Conservation (phyloP, 2,888 invertebrate genomes). For the Scaptomyza caliginosa region DNA sequence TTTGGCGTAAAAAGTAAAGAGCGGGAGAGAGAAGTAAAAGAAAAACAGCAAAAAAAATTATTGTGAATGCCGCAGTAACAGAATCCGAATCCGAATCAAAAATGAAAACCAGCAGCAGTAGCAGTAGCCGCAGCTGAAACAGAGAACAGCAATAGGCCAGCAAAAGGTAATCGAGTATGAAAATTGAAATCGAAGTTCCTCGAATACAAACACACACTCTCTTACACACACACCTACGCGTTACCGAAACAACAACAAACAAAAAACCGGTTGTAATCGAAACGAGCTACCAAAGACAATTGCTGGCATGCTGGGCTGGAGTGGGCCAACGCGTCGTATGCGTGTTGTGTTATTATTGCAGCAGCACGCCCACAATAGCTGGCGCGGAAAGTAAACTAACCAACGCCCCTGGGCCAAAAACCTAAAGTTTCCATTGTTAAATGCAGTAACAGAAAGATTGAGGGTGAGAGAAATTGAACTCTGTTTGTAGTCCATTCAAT, state of each 20-base stretch:
- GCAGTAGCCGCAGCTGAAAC: constrained; percentile 3
- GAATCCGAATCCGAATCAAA: constrained; percentile 47
- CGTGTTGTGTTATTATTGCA: constrained; percentile 56
- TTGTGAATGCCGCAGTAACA: constrained; percentile 48
- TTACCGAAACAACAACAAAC: constrained; percentile 9
- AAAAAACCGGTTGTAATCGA: constrained; percentile 49
- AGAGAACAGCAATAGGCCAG: constrained; percentile 54
- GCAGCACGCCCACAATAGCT: constrained; percentile 6
- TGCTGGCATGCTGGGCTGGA: constrained; percentile 4
- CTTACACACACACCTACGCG: constrained; percentile 1
- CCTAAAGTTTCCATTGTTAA: constrained; percentile 61
- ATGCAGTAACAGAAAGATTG: constrained; percentile 19
- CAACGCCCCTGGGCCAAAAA: constrained; percentile 43
- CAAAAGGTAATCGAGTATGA: constrained; percentile 77
- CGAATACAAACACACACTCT: constrained; percentile 4
- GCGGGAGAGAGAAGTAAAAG: constrained; percentile 26
- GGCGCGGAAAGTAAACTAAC: constrained; percentile 43
- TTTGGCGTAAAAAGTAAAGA: constrained; percentile 43
- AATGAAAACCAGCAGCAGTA: constrained; percentile 26
- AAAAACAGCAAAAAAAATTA: constrained; percentile 13
- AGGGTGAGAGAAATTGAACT: not conserved
- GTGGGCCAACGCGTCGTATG: constrained; percentile 43
- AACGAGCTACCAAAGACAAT: constrained; percentile 43
- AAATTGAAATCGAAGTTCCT: constrained; percentile 73
- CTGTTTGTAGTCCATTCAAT: constrained; percentile 58